phyloP scores from a whole-genome alignment of 2,888 invertebrate species.

The Andrena marginata region DNA sequence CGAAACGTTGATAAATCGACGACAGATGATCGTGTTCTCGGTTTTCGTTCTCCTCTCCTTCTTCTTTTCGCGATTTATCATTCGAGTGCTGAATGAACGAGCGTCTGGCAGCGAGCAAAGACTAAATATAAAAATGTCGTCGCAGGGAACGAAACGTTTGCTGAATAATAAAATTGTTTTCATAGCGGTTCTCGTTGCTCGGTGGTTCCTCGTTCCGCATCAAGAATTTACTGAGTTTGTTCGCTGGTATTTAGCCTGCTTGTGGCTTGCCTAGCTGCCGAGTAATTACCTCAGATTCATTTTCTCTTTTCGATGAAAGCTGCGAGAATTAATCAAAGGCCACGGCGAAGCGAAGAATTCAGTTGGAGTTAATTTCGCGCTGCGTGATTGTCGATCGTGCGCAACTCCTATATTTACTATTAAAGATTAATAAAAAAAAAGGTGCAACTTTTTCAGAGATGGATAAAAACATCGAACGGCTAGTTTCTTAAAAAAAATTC shows the following conservation, averaged over 20 bases:
- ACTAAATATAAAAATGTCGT: constrained; percentile 26
- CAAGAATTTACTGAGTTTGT: not conserved
- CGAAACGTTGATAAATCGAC: not conserved
- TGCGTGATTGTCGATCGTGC: too few species aligned
- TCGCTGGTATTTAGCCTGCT: not conserved
- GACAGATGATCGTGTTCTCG: not conserved
- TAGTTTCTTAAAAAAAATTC: too few species aligned
- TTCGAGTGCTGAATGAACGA: not conserved
- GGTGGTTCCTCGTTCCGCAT: not conserved
- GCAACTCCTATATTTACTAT: too few species aligned
- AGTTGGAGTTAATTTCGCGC: too few species aligned
- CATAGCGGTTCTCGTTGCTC: not conserved
- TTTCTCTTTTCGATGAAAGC: not conserved
- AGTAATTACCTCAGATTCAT: not conserved
- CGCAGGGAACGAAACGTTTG: not conserved
- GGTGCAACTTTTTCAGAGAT: too few species aligned
- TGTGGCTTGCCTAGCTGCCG: not conserved
- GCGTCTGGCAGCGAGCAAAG: not conserved
- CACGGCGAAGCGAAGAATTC: not conserved
- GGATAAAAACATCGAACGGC: too few species aligned
- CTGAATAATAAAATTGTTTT: constrained; percentile 10
- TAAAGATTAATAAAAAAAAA: too few species aligned
- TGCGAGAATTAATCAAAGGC: not conserved
- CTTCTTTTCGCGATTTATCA: constrained; percentile 3
- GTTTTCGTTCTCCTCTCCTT: not conserved